Conservation (phyloP, 2,888 invertebrate species). For the Chorisops tibialis region DNA sequence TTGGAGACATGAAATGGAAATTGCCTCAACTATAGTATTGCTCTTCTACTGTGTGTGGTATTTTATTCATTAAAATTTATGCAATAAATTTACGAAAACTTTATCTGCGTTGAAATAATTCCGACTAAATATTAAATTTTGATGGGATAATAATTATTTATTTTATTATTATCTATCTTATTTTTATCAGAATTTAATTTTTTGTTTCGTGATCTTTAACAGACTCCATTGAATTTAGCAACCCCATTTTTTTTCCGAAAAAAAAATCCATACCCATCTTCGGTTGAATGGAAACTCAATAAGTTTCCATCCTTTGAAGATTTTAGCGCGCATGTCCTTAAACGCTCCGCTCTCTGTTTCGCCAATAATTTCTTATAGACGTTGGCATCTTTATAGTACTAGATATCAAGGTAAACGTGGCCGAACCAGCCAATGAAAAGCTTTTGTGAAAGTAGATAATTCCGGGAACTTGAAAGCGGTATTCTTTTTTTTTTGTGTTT, state of each 20-base stretch:
- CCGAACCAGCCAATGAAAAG: conserved; percentile 14
- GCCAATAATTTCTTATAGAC: not conserved
- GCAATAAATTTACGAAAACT: too few relatives aligned
- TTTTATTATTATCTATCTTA: too few relatives aligned
- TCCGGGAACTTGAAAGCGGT: conserved; percentile 7
- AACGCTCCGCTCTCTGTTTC: not conserved
- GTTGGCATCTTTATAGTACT: conserved; percentile 3
- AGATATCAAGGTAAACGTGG: conserved; percentile 11
- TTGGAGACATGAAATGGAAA: too few relatives aligned
- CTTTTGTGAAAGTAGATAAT: conserved; percentile 6
- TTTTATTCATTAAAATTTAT: too few relatives aligned
- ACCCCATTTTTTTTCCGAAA: not conserved
- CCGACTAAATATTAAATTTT: too few relatives aligned
- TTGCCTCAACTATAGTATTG: too few relatives aligned
- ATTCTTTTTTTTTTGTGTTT: conserved; percentile 3
- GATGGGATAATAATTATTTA: too few relatives aligned
- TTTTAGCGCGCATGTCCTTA: conserved; percentile 21
- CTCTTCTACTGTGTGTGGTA: too few relatives aligned
- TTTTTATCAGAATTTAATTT: too few relatives aligned
- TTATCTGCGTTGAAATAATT: too few relatives aligned
- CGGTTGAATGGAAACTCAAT: conserved; percentile 16
- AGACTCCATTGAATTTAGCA: too few relatives aligned
- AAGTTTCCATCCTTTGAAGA: conserved; percentile 3
- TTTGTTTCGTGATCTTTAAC: too few relatives aligned
- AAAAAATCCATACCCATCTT: conserved; percentile 8